Percentiles rank a stretch among this genome's conserved stretches.
These are phyloP conservation scores for Erpetoichthys calabaricus DNA, from an alignment of 2,797 vertebrate species.

Conservation along the genomic window DNA sequence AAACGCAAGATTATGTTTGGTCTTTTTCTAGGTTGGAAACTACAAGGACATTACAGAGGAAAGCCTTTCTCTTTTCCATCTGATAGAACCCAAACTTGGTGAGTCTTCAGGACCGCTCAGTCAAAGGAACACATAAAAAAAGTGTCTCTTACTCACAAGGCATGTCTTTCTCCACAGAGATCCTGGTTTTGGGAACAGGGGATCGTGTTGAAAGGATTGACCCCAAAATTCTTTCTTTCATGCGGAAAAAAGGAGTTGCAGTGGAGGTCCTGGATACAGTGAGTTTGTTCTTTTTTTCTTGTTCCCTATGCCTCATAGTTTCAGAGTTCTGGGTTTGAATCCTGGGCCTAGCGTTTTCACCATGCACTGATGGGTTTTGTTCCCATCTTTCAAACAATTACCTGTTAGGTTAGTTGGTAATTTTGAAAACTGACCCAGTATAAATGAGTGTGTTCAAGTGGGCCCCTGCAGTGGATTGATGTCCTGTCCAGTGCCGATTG, in stretches of 20 bases:
- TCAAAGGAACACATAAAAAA: background rate
- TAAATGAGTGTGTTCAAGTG: too few relatives aligned
- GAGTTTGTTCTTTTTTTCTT: constrained; percentile 13
- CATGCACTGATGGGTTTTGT: too few relatives aligned
- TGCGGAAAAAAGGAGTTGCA: constrained; percentile 64
- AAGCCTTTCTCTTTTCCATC: constrained; percentile 78
- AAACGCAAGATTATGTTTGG: too few relatives aligned
- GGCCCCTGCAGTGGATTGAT: too few relatives aligned
- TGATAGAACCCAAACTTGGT: constrained; percentile 82
- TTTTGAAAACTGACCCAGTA: too few relatives aligned
- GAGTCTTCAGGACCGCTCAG: constrained; percentile 6
- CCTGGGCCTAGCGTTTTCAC: background rate
- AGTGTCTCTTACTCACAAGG: background rate
- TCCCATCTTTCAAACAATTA: too few relatives aligned
- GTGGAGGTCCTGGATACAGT: constrained; percentile 94
- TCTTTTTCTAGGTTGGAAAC: constrained; percentile 56
- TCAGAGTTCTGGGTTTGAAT: too few relatives aligned
- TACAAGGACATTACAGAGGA: constrained; percentile 65
- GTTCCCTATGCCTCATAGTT: background rate
- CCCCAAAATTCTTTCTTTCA: constrained; percentile 41
- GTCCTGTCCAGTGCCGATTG: too few relatives aligned
- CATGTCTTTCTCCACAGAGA: constrained; percentile 54
- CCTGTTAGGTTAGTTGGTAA: too few relatives aligned
- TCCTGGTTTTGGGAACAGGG: constrained; percentile 86
- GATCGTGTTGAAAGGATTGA: constrained; percentile 55